phyloP scores from a whole-genome alignment of 37 sponge, comb jelly and placozoan genomes.

The Axinella damicornis region DNA sequence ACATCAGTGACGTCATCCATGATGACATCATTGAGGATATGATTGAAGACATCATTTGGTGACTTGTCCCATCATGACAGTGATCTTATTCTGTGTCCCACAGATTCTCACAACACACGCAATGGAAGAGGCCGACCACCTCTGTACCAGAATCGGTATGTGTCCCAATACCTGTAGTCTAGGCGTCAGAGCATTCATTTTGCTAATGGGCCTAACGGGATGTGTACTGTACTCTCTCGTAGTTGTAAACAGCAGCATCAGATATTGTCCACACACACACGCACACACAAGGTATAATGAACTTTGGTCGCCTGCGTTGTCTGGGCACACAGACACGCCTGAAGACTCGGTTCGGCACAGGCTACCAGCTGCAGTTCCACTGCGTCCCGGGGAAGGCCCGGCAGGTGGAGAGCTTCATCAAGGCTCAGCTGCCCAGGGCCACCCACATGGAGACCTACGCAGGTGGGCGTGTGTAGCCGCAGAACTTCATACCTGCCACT shows the following conservation, averaged over 20 bases:
- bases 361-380: slow-evolving; percentile 82
- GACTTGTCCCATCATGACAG: too few relatives aligned
- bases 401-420: slow-evolving; percentile 65
- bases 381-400: slow-evolving; percentile 31
- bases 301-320: slow-evolving; percentile 65
- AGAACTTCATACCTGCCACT: too few relatives aligned
- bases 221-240: too few relatives aligned
- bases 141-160: slow-evolving; percentile 77
- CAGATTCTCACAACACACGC: slow-evolving; percentile 85
- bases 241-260: too few relatives aligned
- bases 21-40: too few relatives aligned
- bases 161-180: too few relatives aligned
- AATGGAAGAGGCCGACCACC: slow-evolving; percentile 85
- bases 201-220: too few relatives aligned
- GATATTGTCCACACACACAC: too few relatives aligned
- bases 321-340: slow-evolving; percentile 75
- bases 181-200: too few relatives aligned
- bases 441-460: slow-evolving; percentile 76
- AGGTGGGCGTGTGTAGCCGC: slow-evolving; percentile 55
- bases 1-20: too few relatives aligned
- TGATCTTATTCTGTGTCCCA: not conserved
- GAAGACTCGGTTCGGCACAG: slow-evolving; percentile 81
- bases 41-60: too few relatives aligned
- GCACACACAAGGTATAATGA: slow-evolving; percentile 66
- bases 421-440: slow-evolving; percentile 31